Percentiles rank a stretch among this genome's conserved stretches.
phyloP scores from a whole-genome alignment of 2,797 vertebrate genomes.

The Okamejei kenojei region DNA sequence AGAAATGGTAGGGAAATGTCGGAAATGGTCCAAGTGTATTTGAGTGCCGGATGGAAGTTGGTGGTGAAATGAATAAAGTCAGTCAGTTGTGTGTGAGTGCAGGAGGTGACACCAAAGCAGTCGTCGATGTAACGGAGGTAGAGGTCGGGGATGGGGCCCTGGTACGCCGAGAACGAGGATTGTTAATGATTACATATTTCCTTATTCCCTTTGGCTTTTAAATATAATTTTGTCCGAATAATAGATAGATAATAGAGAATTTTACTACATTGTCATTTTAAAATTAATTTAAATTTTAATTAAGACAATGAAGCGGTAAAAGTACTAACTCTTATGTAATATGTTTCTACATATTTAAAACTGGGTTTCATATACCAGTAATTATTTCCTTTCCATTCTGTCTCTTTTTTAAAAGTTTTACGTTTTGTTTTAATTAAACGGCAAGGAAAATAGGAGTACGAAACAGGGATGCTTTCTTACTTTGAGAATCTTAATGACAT shows the following conservation, averaged over 20 bases:
- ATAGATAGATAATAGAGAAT: neutral
- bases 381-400: neutral
- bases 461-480: neutral
- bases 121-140: no score
- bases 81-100: no score
- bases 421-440: neutral
- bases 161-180: no score
- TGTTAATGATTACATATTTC: slow-evolving; percentile 9
- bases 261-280: slow-evolving; percentile 28
- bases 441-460: neutral
- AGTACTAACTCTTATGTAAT: neutral
- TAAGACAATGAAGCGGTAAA: neutral
- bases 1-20: no score
- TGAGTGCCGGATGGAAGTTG: no score
- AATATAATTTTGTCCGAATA: neutral
- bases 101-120: no score
- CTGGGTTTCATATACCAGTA: neutral
- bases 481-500: neutral
- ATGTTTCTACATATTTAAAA: neutral
- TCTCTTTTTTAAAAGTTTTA: neutral
- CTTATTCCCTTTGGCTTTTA: neutral
- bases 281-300: neutral
- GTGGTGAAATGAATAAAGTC: no score
- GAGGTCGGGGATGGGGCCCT: no score
- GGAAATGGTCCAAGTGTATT: no score